phyloP scores from a whole-genome alignment of 2,888 invertebrate genomes.

The Miltochrista miniata region DNA sequence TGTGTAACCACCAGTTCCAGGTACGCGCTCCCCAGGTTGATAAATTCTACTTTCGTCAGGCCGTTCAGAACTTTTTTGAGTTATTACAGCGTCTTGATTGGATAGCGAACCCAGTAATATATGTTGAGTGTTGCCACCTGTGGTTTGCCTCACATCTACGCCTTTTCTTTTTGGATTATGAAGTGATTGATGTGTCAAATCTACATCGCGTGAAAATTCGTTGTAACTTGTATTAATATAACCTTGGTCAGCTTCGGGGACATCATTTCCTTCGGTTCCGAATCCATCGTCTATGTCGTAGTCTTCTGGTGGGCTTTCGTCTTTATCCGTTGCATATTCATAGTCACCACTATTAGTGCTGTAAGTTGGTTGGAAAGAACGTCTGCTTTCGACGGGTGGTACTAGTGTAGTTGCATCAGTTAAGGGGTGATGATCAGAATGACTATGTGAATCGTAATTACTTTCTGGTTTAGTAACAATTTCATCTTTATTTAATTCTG shows the following conservation, averaged over 20 bases:
- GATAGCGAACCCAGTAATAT: slow-evolving; percentile 84
- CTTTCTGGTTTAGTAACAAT: slow-evolving; percentile 43
- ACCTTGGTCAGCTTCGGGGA: slow-evolving; percentile 73
- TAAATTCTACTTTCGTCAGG: slow-evolving; percentile 83
- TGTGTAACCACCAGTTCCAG: slow-evolving; percentile 86
- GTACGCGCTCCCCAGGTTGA: slow-evolving; percentile 86
- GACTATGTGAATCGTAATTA: slow-evolving; percentile 53
- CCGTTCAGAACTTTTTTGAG: slow-evolving; percentile 80
- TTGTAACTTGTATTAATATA: slow-evolving; percentile 85
- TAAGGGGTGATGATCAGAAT: slow-evolving; percentile 67
- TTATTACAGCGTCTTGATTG: slow-evolving; percentile 84
- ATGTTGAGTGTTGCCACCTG: slow-evolving; percentile 85
- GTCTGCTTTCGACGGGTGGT: slow-evolving; percentile 56
- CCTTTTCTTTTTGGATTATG: slow-evolving; percentile 59
- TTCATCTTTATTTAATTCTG: slow-evolving; percentile 38
- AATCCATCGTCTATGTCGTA: slow-evolving; percentile 72
- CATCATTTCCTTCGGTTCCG: slow-evolving; percentile 64
- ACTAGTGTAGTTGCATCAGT: slow-evolving; percentile 39
- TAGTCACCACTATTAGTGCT: slow-evolving; percentile 55
- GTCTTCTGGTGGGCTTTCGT: slow-evolving; percentile 63
- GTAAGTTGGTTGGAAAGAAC: slow-evolving; percentile 63
- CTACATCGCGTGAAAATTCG: slow-evolving; percentile 71
- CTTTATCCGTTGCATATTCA: slow-evolving; percentile 68
- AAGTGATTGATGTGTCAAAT: slow-evolving; percentile 63
- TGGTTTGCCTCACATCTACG: slow-evolving; percentile 72